Evolutionary conservation across 92 coral and sea anemone species (phyloP).

Genomic region (Palythoa grandiflora): DNA sequence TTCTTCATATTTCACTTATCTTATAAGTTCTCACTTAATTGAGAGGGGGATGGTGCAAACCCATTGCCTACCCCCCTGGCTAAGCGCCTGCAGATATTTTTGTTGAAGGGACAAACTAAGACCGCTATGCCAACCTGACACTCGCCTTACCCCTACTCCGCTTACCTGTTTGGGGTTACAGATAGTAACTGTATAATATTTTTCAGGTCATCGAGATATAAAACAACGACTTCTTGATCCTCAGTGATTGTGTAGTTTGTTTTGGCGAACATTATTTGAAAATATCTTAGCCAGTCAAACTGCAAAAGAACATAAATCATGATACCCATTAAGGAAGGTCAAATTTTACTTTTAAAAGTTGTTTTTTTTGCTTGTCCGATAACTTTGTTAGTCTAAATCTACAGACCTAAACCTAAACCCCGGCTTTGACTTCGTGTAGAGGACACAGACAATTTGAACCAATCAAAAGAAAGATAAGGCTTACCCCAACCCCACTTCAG

Average conservation of each 20-base stretch:
- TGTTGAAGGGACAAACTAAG: too few species aligned
- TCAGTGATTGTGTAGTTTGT: constrained; percentile 60
- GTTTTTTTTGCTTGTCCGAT: not conserved
- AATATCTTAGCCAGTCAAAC: constrained; percentile 83
- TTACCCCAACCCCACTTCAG: too few species aligned
- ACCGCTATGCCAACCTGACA: not conserved
- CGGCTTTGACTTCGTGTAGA: too few species aligned
- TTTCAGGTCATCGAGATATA: constrained; percentile 59
- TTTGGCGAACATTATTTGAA: constrained; percentile 68
- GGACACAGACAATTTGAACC: too few species aligned
- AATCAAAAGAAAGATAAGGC: too few species aligned
- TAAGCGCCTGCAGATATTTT: too few species aligned
- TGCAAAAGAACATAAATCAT: constrained; percentile 24
- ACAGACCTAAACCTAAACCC: not conserved
- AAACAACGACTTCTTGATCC: constrained; percentile 67
- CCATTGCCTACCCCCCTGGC: too few species aligned
- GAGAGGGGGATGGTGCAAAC: too few species aligned
- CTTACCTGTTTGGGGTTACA: constrained; percentile 76
- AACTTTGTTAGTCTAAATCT: not conserved
- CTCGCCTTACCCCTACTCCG: not conserved
- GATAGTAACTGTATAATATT: constrained; percentile 64
- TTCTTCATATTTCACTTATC: too few species aligned
- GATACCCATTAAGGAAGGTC: too few species aligned
- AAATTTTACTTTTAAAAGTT: not conserved
- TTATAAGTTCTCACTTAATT: too few species aligned